A percentile compares a stretch with the other conserved stretches of the same genome.
phyloP scores from a whole-genome alignment of 2,888 invertebrate genomes.

The Punctoribates punctum region DNA sequence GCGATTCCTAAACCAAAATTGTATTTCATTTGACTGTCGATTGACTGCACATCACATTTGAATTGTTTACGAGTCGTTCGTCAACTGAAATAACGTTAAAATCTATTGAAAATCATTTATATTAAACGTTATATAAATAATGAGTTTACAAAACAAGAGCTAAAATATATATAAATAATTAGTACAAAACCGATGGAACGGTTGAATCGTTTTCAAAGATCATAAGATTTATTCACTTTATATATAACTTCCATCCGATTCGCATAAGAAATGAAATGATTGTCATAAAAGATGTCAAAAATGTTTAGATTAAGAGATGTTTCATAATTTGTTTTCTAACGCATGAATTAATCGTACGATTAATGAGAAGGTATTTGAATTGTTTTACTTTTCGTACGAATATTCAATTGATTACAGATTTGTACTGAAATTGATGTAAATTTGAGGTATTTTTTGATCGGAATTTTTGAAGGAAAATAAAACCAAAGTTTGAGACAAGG shows the following conservation, averaged over 20 bases:
- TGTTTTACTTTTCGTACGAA: slow-evolving; percentile 7
- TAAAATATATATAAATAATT: slow-evolving; percentile 8
- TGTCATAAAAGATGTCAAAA: slow-evolving; percentile 8
- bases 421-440: neutral
- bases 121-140: slow-evolving; percentile 11
- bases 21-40: neutral
- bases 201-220: neutral
- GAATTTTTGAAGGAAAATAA: too few relatives aligned
- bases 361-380: neutral
- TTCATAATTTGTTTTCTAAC: slow-evolving; percentile 14
- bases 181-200: neutral
- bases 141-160: slow-evolving; percentile 20
- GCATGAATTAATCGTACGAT: neutral
- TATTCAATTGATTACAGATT: neutral
- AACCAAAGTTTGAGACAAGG: too few relatives aligned
- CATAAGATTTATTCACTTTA: slow-evolving; percentile 5
- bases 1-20: neutral
- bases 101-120: neutral
- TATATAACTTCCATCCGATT: slow-evolving; percentile 15
- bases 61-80: neutral
- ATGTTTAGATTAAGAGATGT: neutral
- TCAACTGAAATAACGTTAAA: neutral
- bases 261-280: neutral
- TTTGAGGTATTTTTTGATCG: neutral
- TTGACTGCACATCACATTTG: slow-evolving; percentile 2